phyloP scores from a whole-genome alignment of 2,797 vertebrate genomes.

The Chaetodon trifasciatus region DNA sequence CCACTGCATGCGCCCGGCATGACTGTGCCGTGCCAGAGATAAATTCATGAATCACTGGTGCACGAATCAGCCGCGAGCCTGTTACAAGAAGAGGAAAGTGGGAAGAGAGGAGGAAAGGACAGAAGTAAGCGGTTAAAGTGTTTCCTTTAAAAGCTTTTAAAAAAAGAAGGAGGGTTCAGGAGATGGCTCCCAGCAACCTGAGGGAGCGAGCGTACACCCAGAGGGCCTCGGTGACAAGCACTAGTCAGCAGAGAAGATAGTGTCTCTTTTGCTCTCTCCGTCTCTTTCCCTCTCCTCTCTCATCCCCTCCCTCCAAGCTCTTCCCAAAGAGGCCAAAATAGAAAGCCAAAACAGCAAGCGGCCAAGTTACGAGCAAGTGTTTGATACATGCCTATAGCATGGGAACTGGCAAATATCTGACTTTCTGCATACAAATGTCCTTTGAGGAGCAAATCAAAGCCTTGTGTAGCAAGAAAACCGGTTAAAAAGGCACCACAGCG shows the following conservation, averaged over 20 bases:
- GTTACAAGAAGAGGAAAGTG: slow-evolving; percentile 54
- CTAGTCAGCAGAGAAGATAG: slow-evolving; percentile 55
- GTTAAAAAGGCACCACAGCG: slow-evolving; percentile 32
- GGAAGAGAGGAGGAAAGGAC: slow-evolving; percentile 51
- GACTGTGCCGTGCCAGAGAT: slow-evolving; percentile 70
- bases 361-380: slow-evolving; percentile 45
- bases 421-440: slow-evolving; percentile 25
- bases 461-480: slow-evolving; percentile 21
- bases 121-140: slow-evolving; percentile 64
- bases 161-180: slow-evolving; percentile 50
- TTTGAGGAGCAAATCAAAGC: background rate
- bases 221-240: slow-evolving; percentile 55
- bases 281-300: slow-evolving; percentile 22
- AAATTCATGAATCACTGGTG: slow-evolving; percentile 83
- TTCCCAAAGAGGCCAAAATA: slow-evolving; percentile 61
- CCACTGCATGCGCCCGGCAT: slow-evolving; percentile 46
- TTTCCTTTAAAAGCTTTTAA: slow-evolving; percentile 72
- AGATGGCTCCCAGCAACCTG: slow-evolving; percentile 63
- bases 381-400: slow-evolving; percentile 27
- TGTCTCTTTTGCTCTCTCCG: slow-evolving; percentile 20
- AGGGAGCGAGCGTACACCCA: slow-evolving; percentile 54
- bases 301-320: slow-evolving; percentile 32
- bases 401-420: slow-evolving; percentile 32
- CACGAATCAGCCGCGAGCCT: slow-evolving; percentile 76
- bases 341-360: slow-evolving; percentile 55